Evolutionary conservation across 2,888 invertebrate genomes (phyloP).

Genomic region (Himalopsyche japonica): DNA sequence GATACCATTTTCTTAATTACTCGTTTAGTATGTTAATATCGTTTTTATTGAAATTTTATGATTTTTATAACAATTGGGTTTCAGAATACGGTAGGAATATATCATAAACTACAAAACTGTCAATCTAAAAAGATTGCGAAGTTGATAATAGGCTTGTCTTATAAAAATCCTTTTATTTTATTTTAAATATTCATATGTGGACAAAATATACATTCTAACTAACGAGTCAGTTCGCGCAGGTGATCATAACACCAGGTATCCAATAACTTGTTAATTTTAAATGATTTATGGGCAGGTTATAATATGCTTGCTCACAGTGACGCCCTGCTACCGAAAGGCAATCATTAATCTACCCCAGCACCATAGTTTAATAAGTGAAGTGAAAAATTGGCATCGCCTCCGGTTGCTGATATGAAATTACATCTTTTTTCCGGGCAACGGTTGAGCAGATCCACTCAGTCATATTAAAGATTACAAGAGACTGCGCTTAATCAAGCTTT

Average conservation of each 20-base stretch:
- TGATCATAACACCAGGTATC: constrained; percentile 26
- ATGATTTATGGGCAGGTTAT: constrained; percentile 40
- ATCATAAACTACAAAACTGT: too few relatives aligned
- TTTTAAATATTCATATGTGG: neutral
- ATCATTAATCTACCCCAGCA: constrained; percentile 36
- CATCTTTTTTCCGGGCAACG: constrained; percentile 6
- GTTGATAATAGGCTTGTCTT: too few relatives aligned
- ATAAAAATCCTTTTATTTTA: too few relatives aligned
- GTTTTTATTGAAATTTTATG: too few relatives aligned
- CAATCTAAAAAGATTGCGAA: too few relatives aligned
- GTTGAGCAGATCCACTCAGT: neutral
- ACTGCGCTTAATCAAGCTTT: neutral
- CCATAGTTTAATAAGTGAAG: constrained; percentile 38
- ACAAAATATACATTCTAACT: neutral
- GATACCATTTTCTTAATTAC: too few relatives aligned
- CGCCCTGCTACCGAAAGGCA: constrained; percentile 23
- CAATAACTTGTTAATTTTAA: constrained; percentile 41
- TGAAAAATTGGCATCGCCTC: constrained; percentile 38
- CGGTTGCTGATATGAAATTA: neutral
- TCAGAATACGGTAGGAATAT: too few relatives aligned
- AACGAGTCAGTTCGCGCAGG: neutral
- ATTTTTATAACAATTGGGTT: too few relatives aligned
- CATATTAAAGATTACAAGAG: constrained; percentile 6
- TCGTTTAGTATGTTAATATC: too few relatives aligned
- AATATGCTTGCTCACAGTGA: neutral